phyloP scores from a whole-genome alignment of 2,888 invertebrate genomes.

The Lepidochrysops patricia region DNA sequence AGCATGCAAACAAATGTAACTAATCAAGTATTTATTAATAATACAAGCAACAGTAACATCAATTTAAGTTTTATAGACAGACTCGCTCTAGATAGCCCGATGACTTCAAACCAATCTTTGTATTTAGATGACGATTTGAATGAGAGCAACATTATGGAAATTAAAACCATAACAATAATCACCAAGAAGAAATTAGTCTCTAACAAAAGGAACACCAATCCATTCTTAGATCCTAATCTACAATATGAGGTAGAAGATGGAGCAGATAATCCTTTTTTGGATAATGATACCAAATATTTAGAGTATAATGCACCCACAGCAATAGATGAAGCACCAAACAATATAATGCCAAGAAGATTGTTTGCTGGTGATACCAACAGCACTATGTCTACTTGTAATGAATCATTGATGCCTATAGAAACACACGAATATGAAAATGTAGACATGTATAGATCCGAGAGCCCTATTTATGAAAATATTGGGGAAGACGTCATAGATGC shows the following conservation, averaged over 20 bases:
- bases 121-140: constrained; percentile 66
- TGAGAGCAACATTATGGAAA: constrained; percentile 72
- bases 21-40: constrained; percentile 55
- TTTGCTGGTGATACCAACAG: constrained; percentile 57
- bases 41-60: constrained; percentile 47
- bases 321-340: constrained; percentile 24
- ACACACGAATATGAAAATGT: constrained; percentile 58
- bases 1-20: constrained; percentile 49
- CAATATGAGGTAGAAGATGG: constrained; percentile 28
- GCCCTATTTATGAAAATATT: constrained; percentile 60
- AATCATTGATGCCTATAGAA: constrained; percentile 37
- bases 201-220: constrained; percentile 53
- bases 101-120: constrained; percentile 51
- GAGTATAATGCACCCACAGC: constrained; percentile 44
- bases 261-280: constrained; percentile 50
- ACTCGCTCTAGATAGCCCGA: constrained; percentile 57
- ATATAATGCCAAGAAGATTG: constrained; percentile 49
- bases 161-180: constrained; percentile 66
- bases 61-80: constrained; percentile 66
- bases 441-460: constrained; percentile 49
- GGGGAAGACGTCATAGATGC: constrained; percentile 36
- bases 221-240: constrained; percentile 55
- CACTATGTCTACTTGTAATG: constrained; percentile 61
- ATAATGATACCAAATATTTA: constrained; percentile 35
- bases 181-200: constrained; percentile 52